These are phyloP conservation scores for Alosa alosa DNA, from an alignment of 2,113 vertebrate species.

Conservation along the genomic window DNA sequence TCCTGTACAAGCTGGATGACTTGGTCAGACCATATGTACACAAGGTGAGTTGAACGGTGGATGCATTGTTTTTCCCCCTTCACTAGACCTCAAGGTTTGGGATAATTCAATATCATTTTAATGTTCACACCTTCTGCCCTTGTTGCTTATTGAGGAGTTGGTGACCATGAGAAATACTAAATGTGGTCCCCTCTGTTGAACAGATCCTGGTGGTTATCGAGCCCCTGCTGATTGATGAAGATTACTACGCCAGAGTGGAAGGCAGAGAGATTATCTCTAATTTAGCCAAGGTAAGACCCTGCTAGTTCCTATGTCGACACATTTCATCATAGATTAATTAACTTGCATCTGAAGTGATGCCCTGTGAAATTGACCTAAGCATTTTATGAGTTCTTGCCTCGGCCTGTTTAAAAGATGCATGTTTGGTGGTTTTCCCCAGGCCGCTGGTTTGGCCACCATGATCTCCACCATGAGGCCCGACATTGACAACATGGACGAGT, in stretches of 20 bases:
- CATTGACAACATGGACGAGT: constrained; percentile 99
- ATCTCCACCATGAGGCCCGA: constrained; percentile 99
- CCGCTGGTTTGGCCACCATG: constrained; percentile 98
- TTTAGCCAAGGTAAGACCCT: constrained; percentile 87
- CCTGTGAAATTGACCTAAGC: not conserved
- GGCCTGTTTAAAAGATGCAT: not conserved
- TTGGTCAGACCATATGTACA: constrained; percentile 96
- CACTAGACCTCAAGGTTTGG: too few relatives aligned
- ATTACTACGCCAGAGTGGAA: constrained; percentile 98
- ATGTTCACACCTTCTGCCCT: not conserved
- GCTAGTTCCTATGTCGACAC: not conserved
- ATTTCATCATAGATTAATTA: not conserved
- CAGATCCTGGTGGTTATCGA: constrained; percentile 99
- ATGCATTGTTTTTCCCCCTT: not conserved
- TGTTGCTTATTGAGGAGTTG: not conserved
- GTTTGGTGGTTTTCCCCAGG: constrained; percentile 64
- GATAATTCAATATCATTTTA: too few relatives aligned
- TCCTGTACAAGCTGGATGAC: constrained; percentile 97
- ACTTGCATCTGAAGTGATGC: not conserved
- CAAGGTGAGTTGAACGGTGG: constrained; percentile 74
- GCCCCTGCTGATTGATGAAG: constrained; percentile 96
- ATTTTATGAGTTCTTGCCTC: not conserved
- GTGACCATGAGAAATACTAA: not conserved
- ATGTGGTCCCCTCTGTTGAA: not conserved
- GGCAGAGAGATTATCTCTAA: constrained; percentile 99